These are phyloP conservation scores for Perognathus longimembris DNA, from an alignment of 2,113 vertebrate species.

Conservation along the genomic window DNA sequence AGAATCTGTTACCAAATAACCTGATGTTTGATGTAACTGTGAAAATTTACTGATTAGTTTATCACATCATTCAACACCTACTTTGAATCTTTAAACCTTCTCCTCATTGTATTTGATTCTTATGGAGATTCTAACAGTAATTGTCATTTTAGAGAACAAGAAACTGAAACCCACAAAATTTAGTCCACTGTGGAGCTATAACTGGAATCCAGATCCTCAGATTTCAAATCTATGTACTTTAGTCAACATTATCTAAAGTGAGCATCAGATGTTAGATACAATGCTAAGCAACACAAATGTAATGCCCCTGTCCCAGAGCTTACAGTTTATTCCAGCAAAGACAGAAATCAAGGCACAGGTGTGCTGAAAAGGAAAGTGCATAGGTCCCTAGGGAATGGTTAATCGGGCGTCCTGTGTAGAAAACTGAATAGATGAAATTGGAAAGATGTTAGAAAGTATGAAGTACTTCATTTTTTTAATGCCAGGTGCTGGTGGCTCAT, in stretches of 20 bases:
- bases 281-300: constrained; percentile 2
- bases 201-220: constrained; percentile 56
- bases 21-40: not conserved
- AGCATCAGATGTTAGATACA: not conserved
- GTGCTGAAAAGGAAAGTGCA: not conserved
- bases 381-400: not conserved
- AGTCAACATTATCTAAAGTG: constrained; percentile 36
- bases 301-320: not conserved
- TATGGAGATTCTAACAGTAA: constrained; percentile 50
- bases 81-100: constrained; percentile 47
- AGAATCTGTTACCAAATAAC: constrained; percentile 41
- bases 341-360: not conserved
- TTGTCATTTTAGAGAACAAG: constrained; percentile 77
- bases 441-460: not conserved
- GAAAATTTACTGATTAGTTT: constrained; percentile 8
- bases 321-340: not conserved
- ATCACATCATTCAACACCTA: not conserved
- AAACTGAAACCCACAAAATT: constrained; percentile 75
- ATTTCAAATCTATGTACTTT: constrained; percentile 51
- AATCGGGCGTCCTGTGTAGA: not conserved
- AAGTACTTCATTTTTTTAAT: not conserved
- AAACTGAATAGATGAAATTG: not conserved
- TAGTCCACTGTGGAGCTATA: constrained; percentile 67
- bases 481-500: too few species aligned
- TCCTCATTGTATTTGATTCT: not conserved